Evolutionary conservation across 2,797 vertebrate species (phyloP), one percentile per base, ranked within the genome.

Genomic region (Premnoplex brunnescens): DNA sequence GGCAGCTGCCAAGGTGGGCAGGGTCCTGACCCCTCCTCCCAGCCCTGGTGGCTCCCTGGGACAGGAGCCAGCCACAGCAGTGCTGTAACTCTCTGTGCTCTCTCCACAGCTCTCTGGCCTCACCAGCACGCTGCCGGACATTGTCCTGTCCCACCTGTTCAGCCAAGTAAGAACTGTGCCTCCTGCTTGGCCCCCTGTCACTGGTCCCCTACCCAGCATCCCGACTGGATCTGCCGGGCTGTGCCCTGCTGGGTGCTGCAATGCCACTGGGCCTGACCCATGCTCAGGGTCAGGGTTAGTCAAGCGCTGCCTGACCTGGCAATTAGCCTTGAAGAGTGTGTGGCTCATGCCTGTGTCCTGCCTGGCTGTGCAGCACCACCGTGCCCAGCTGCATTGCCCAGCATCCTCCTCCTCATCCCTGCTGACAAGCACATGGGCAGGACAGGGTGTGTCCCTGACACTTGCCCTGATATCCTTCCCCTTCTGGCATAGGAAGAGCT

Each of bases 81-180:
- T 12, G 15, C 78, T 0, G 1, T 88, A 44, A 91, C 56, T 46
- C 56, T 41, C 24, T 72, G 20, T 93, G 63, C 34, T 95, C 67
- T 51, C 27, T 59, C 82, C 52, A 22, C 98, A 99, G 99, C 97
- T 99, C 91, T 99, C 99, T 0, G 99, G 99, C 93, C 97, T 99
- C 95, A 99, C 99, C 96, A 99, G 99, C 87, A 97, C 98, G 0
- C 97, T 99, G 85, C 98, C 99, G 0, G 99, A 99, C 78, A 99
- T 97, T 0, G 98, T 99, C 60, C 98, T 99, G 49, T 98, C 99
- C 32, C 99, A 99, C 91, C 98, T 99, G 8, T 99, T 99, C 98
- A 99, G 99, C 97, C 99, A 99, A 99, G 99, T 99, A 96, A 98
- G 97, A 24, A 28, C 68, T 83, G 41, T 1, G 2, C 11, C 7